Percentiles rank a stretch among this genome's conserved stretches.
phyloP scores from a whole-genome alignment of 2,113 vertebrate species.

The Oenanthe oenanthe region DNA sequence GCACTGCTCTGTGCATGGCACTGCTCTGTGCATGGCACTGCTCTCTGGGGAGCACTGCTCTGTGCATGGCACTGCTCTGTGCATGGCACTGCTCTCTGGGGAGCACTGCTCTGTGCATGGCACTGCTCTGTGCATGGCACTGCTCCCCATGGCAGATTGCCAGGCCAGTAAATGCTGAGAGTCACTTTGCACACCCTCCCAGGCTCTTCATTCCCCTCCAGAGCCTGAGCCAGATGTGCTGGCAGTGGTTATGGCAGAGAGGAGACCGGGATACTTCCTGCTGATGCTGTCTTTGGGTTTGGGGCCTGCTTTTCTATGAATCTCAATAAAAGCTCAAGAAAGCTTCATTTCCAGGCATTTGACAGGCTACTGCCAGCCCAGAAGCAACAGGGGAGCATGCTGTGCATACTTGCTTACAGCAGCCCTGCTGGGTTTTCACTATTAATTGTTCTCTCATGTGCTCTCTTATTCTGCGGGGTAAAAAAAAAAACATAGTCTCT shows the following conservation, averaged over 20 bases:
- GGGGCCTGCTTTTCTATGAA: slow-evolving; percentile 37
- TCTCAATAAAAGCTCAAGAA: slow-evolving; percentile 60
- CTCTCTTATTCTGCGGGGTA: background rate
- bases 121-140: too few relatives aligned
- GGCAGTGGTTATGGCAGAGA: slow-evolving; percentile 35
- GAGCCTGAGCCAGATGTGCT: slow-evolving; percentile 59
- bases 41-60: too few relatives aligned
- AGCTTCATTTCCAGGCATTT: slow-evolving; percentile 2
- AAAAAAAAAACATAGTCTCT: background rate
- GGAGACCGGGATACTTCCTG: background rate
- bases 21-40: too few relatives aligned
- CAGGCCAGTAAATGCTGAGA: slow-evolving; percentile 44
- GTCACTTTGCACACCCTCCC: slow-evolving; percentile 7
- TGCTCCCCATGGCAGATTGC: slow-evolving; percentile 40
- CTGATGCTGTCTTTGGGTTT: slow-evolving; percentile 41
- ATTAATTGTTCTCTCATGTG: slow-evolving; percentile 40
- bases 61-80: too few relatives aligned
- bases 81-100: too few relatives aligned
- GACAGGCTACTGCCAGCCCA: slow-evolving; percentile 40
- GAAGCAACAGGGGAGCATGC: slow-evolving; percentile 10
- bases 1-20: too few relatives aligned
- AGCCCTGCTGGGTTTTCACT: slow-evolving; percentile 48
- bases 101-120: slow-evolving; percentile 37
- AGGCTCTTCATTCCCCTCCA: slow-evolving; percentile 18
- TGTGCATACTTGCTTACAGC: slow-evolving; percentile 10